Evolutionary conservation across 1,140 invertebrate species (phyloP).

Genomic region (Elymnias hypermnestra): DNA sequence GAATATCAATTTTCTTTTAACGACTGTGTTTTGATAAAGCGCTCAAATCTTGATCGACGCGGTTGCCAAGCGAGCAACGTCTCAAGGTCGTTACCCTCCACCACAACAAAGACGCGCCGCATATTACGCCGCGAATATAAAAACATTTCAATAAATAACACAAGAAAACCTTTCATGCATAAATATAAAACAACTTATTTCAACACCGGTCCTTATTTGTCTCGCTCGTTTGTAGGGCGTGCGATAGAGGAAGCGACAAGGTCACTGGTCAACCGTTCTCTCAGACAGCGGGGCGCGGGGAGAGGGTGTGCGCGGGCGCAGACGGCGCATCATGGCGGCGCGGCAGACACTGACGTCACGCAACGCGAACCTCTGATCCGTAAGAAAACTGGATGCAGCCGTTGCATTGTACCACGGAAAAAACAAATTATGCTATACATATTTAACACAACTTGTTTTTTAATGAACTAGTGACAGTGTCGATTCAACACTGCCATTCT

Average conservation of each 20-base stretch:
- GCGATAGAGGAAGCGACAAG: constrained; percentile 54
- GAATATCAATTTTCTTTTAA: too few relatives aligned
- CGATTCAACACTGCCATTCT: too few relatives aligned
- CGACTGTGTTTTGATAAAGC: constrained; percentile 40
- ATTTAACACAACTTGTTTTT: too few relatives aligned
- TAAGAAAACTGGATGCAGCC: constrained; percentile 45
- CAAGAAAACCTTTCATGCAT: constrained; percentile 60
- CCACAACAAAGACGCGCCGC: constrained; percentile 41
- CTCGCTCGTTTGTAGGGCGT: constrained; percentile 23
- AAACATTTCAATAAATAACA: constrained; percentile 62
- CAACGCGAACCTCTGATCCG: constrained; percentile 51
- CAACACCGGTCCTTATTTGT: constrained; percentile 41
- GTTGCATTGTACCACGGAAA: constrained; percentile 27
- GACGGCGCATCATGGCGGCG: constrained; percentile 53
- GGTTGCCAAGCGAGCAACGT: constrained; percentile 36
- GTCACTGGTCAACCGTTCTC: constrained; percentile 70
- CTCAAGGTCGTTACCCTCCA: constrained; percentile 60
- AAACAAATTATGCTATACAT: constrained; percentile 22
- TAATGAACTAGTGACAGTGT: too few relatives aligned
- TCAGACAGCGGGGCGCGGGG: constrained; percentile 58
- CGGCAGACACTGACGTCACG: constrained; percentile 60
- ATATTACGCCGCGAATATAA: constrained; percentile 60
- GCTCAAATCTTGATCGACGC: constrained; percentile 19
- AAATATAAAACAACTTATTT: constrained; percentile 45
- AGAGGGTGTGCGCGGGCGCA: constrained; percentile 46